These are phyloP conservation scores for Pipra filicauda DNA, from an alignment of 2,113 vertebrate genomes.

Conservation along the genomic window DNA sequence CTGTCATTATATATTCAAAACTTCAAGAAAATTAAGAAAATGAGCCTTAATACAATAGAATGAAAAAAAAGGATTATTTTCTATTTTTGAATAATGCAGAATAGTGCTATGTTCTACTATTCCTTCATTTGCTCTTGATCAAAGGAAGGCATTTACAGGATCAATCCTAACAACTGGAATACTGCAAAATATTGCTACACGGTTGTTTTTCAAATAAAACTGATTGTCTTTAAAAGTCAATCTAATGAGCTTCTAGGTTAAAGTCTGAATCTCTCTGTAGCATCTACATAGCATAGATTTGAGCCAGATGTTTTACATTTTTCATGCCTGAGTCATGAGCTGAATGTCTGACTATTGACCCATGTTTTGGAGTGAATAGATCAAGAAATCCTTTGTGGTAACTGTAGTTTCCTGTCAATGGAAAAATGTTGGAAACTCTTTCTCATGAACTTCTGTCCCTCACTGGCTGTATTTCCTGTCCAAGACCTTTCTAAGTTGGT, in stretches of 20 bases:
- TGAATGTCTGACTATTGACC: slow-evolving; percentile 2
- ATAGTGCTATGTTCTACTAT: neutral
- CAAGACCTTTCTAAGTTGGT: neutral
- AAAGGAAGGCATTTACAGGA: neutral
- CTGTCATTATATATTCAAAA: neutral
- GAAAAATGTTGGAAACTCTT: slow-evolving; percentile 41
- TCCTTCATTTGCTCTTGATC: neutral
- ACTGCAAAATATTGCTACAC: neutral
- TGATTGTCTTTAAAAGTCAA: neutral
- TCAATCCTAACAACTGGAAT: neutral
- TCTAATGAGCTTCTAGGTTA: neutral
- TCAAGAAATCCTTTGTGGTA: slow-evolving; percentile 32
- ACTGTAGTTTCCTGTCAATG: slow-evolving; percentile 47
- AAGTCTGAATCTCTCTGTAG: neutral
- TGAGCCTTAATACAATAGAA: neutral
- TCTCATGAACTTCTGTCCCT: slow-evolving; percentile 35
- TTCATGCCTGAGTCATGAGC: slow-evolving; percentile 34
- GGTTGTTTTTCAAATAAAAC: neutral
- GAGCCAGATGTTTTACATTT: slow-evolving; percentile 49
- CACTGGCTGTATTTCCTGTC: neutral
- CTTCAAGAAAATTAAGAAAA: neutral
- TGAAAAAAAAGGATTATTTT: neutral
- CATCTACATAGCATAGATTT: neutral
- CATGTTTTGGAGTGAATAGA: neutral
- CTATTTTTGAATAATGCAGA: neutral